These are phyloP conservation scores for Anolis apletophallus DNA, from an alignment of 2,797 vertebrate genomes.

Conservation along the genomic window DNA sequence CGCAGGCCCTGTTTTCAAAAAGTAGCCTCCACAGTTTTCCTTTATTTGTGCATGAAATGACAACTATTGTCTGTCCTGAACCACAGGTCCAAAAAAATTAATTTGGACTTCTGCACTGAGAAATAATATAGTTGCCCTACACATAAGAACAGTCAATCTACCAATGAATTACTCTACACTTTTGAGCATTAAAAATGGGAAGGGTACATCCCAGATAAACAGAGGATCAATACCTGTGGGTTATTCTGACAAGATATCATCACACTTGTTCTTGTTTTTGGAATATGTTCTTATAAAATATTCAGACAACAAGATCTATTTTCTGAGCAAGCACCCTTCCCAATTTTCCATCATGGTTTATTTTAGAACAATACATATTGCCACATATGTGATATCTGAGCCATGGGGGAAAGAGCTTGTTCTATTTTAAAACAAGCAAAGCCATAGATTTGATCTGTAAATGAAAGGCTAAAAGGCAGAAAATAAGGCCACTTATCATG, in stretches of 20 bases:
- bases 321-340: not conserved
- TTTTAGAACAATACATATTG: constrained; percentile 7
- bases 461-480: constrained; percentile 22
- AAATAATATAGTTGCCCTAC: not conserved
- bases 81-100: not conserved
- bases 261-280: not conserved
- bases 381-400: constrained; percentile 22
- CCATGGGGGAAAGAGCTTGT: constrained; percentile 23
- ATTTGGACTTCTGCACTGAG: not conserved
- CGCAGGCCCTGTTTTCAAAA: not conserved
- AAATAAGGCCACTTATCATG: not conserved
- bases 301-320: constrained; percentile 5
- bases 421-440: constrained; percentile 28
- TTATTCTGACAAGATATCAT: not conserved
- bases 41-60: not conserved
- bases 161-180: not conserved
- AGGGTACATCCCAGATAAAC: constrained; percentile 4
- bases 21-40: not conserved
- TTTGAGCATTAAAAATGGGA: not conserved
- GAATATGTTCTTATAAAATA: constrained; percentile 9
- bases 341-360: constrained; percentile 14
- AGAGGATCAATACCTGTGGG: not conserved
- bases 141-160: not conserved
- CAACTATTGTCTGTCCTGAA: not conserved
- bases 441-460: not conserved